Percentiles rank a stretch among this genome's conserved stretches.
Evolutionary conservation across 1,140 invertebrate species (phyloP).

Genomic region (Lethocerus indicus): DNA sequence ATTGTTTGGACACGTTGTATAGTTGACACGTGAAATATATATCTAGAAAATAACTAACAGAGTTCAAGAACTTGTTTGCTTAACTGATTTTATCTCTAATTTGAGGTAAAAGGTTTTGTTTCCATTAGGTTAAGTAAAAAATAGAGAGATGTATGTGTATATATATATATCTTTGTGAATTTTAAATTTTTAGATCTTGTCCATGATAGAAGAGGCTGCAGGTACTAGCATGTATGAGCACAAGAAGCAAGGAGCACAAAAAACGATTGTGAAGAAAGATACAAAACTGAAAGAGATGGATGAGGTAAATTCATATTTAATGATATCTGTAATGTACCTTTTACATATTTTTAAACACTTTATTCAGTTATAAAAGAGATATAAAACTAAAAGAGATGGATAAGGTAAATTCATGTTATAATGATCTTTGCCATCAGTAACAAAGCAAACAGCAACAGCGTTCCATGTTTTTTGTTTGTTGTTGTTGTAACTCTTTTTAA

Average conservation of each 20-base stretch:
- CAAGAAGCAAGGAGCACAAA: slow-evolving; percentile 77
- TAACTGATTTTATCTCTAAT: too few relatives aligned
- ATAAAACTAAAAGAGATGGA: slow-evolving; percentile 75
- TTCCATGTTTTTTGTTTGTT: neutral
- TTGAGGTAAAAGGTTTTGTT: too few relatives aligned
- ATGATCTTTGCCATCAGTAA: too few relatives aligned
- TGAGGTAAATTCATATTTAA: slow-evolving; percentile 51
- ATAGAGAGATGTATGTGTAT: neutral
- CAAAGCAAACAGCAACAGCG: too few relatives aligned
- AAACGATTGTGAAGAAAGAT: slow-evolving; percentile 89
- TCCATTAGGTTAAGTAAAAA: neutral
- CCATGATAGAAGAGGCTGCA: slow-evolving; percentile 98
- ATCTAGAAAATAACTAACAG: too few relatives aligned
- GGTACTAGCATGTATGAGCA: slow-evolving; percentile 95
- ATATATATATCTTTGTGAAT: neutral
- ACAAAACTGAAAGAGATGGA: slow-evolving; percentile 75
- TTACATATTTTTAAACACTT: neutral
- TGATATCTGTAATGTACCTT: neutral
- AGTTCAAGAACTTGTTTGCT: too few relatives aligned
- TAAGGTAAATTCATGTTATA: slow-evolving; percentile 48
- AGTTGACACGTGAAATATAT: too few relatives aligned
- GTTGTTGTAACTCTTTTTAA: neutral
- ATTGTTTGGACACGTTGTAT: too few relatives aligned
- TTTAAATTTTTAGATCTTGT: slow-evolving; percentile 55
- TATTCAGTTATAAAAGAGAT: slow-evolving; percentile 57